These are phyloP conservation scores for Nymphalis io DNA, from an alignment of 1,140 invertebrate species.

Conservation along the genomic window DNA sequence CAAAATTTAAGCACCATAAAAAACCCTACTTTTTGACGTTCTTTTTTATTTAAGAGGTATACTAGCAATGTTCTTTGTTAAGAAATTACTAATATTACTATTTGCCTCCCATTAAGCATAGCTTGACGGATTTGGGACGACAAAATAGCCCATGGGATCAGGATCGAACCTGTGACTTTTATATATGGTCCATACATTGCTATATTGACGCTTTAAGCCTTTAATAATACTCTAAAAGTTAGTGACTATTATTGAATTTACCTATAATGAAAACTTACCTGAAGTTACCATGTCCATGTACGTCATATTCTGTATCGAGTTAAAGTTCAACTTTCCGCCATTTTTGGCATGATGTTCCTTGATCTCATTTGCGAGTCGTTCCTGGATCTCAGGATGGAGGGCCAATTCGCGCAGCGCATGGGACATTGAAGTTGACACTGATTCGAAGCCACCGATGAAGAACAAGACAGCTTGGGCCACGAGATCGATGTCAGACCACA, in stretches of 20 bases:
- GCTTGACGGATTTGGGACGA: too few relatives aligned
- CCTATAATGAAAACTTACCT: background rate
- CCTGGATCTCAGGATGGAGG: background rate
- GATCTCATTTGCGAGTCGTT: slow-evolving; percentile 79
- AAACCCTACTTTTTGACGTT: too few relatives aligned
- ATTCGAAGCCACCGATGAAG: background rate
- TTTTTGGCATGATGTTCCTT: slow-evolving; percentile 60
- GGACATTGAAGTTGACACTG: background rate
- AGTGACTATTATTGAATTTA: background rate
- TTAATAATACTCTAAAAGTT: too few relatives aligned
- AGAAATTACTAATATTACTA: too few relatives aligned
- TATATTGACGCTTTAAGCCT: too few relatives aligned
- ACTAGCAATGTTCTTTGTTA: too few relatives aligned
- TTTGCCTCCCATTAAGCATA: too few relatives aligned
- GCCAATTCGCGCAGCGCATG: background rate
- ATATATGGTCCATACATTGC: too few relatives aligned
- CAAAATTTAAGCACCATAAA: too few relatives aligned
- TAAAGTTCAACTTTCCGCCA: slow-evolving; percentile 74
- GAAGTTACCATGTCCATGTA: slow-evolving; percentile 72
- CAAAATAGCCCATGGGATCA: too few relatives aligned
- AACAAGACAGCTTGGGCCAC: background rate
- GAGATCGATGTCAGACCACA: background rate
- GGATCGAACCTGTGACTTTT: too few relatives aligned
- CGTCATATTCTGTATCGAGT: slow-evolving; percentile 81
- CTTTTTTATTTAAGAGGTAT: too few relatives aligned